Conservation (phyloP, 2,113 vertebrate genomes). For the Alethe castanea region DNA sequence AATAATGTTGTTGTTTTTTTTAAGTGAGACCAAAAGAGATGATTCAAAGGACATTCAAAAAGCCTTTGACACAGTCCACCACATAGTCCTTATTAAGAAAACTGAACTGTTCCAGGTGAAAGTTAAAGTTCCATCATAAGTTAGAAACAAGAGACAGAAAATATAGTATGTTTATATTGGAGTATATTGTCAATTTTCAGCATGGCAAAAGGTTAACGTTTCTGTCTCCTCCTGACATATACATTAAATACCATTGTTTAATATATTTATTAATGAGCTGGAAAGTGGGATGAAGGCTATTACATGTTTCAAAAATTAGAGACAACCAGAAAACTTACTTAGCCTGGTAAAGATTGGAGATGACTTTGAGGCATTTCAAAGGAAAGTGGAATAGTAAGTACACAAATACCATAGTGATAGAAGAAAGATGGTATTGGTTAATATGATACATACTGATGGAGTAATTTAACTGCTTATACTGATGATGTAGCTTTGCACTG, state of each 20-base stretch:
- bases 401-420: not conserved
- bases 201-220: conserved; percentile 17
- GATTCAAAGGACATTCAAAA: not conserved
- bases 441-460: not conserved
- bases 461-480: not conserved
- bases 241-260: not conserved
- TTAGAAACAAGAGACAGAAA: not conserved
- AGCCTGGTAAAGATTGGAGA: not conserved
- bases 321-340: not conserved
- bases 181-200: conserved; percentile 18
- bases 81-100: not conserved
- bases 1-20: not conserved
- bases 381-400: not conserved
- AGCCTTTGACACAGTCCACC: not conserved
- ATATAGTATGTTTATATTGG: not conserved
- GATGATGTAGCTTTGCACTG: not conserved
- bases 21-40: not conserved
- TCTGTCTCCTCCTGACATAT: not conserved
- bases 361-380: not conserved
- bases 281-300: not conserved
- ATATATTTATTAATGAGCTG: conserved; percentile 15
- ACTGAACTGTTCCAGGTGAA: not conserved
- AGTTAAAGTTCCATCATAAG: not conserved
- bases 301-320: not conserved
- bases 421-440: not conserved